Evolutionary conservation across 2,113 vertebrate genomes (phyloP), one percentile per base, ranked within the genome.

Genomic region (Lepus americanus): DNA sequence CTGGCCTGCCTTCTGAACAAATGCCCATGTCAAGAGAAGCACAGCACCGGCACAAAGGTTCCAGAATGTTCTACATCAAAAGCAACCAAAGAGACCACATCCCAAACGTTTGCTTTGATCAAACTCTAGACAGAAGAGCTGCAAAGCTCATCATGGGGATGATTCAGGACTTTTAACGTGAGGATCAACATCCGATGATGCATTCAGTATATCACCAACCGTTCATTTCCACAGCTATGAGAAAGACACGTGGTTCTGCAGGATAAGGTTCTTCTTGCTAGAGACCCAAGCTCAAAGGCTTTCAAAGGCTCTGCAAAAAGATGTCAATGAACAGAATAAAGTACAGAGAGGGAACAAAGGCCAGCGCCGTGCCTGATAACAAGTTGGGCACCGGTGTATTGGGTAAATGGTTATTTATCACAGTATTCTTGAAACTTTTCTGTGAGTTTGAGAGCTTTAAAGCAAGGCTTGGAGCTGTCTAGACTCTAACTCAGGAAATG

Each of bases 381-480:
- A 86, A 92, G 39, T 27, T 74, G 39, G 67, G 61, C 66, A 61
- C 23, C 51, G 36, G 25, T 17, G 7, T 55, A 25, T 70, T 5
- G 20, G 51, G 9, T 78, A 51, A 27, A 63, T 3, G 20, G 31
- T 36, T 72, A 53, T 72, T 87, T 83, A 55, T 8, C 74, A 29
- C 20, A 89, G 27, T 49, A 66, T 25, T 78, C 83, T 95, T 94
- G 73, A 33, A 79, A 63, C 22, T 69, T 81, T 67, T 86, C 76
- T 87, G 31, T 67, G 63, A 27, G 4, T 90, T 83, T 63, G 63
- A 6, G 94, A 67, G n/a, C 78, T 94, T 96, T 31, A 70, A 69
- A 63, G 61, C 66, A 53, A 92, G 89, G 86, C 22, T 3, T 1
- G 61, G 20, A 66, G 9, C 72, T 4, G 31, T 64, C 69, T 55